Evolutionary conservation across 2,797 vertebrate species (phyloP).

Genomic region (Australoheros facetus): DNA sequence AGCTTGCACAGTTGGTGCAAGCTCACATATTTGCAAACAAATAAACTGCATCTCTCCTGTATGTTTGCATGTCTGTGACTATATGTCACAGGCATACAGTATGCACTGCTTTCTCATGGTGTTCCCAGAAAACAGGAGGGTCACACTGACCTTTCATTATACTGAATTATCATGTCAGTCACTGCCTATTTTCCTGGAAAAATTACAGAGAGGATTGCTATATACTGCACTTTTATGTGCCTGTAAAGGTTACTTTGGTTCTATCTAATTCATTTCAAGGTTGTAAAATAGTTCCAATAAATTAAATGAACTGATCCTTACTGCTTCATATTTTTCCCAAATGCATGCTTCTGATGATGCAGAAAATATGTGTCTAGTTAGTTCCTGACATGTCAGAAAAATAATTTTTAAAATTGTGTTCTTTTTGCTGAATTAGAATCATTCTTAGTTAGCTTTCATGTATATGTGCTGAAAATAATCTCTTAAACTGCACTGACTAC

Average conservation of each 20-base stretch:
- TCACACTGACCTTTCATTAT: constrained; percentile 58
- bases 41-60: not conserved
- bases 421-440: constrained; percentile 34
- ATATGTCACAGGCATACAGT: constrained; percentile 4
- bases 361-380: not conserved
- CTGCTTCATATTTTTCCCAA: not conserved
- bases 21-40: not conserved
- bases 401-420: constrained; percentile 18
- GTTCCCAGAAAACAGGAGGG: constrained; percentile 30
- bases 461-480: constrained; percentile 27
- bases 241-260: not conserved
- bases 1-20: not conserved
- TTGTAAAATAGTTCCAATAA: not conserved
- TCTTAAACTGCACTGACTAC: constrained; percentile 48
- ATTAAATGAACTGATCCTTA: not conserved
- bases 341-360: not conserved
- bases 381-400: constrained; percentile 17
- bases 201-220: constrained; percentile 13
- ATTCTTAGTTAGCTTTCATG: constrained; percentile 15
- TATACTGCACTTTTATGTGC: not conserved
- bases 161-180: constrained; percentile 58
- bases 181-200: constrained; percentile 7
- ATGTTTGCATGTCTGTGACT: not conserved
- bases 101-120: constrained; percentile 5
- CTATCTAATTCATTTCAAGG: not conserved